Base-by-base conservation (phyloP, 2,797 vertebrate genomes). In the Philypnodon macrostomus region DNA sequence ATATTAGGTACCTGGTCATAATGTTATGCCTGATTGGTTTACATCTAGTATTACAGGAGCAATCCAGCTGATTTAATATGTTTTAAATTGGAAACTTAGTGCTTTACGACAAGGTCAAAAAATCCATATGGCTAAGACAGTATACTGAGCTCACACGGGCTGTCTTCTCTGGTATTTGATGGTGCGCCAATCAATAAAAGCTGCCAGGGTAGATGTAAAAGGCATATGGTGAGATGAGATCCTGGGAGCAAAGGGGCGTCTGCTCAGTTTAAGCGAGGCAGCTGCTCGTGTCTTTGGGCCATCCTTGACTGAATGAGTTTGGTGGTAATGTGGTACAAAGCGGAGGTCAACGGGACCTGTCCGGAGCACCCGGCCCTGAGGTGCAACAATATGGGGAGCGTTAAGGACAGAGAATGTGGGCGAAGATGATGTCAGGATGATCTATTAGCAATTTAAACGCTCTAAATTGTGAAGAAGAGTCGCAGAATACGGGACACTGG, bases 371-470 rank as follows among this genome's bases (percentile, higher is more conserved):
- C 46, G 49, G 34, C 70, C 53, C 17, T n/a, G 48, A 58, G 50
- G 58, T 61, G 32, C 37, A 41, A 62, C 37, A 37, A 40, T 46
- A 63, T 0, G 23, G 21, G 26, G 35, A 18, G 27, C 11, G 9
- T 51, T 54, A 7, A 7, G 37, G 27, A 45, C 16, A 13, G 29
- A 9, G 29, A 57, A 27, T 1, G 15, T 16, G 59, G 39, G 36
- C 13, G 29, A 56, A 0, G 1, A 53, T 57, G 63, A 57, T 80
- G 76, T 80, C 75, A 79, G 74, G 80, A 78, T 81, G 70, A 83
- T 84, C 54, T 61, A 81, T 79, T 79, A 70, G 53, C 27, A 70
- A 80, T 76, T 79, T 73, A 77, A 69, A 80, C 68, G 49, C 6
- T 31, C 33, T 55, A 50, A 63, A 65, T 36, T 63, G 59, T 30